A percentile compares a stretch with the other conserved stretches of the same genome.
Conservation (phyloP, 2,888 invertebrate species). For the Chrysolina haemoptera region DNA sequence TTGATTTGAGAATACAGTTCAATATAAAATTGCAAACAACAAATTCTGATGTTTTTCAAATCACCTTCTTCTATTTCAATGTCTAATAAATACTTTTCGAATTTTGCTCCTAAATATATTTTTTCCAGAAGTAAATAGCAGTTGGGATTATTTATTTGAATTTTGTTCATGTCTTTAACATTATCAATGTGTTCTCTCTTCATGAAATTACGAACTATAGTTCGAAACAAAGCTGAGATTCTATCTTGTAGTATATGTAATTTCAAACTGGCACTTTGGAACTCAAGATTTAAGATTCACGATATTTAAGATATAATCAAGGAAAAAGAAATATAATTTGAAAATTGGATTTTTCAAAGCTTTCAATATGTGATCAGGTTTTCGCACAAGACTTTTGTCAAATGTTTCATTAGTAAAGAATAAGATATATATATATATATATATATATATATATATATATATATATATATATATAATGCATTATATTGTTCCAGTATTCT, state of each 20-base stretch:
- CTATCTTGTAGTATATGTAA: slow-evolving; percentile 29
- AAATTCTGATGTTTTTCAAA: slow-evolving; percentile 32
- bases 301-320: slow-evolving; percentile 36
- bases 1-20: too few species aligned
- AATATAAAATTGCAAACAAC: neutral
- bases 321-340: slow-evolving; percentile 38
- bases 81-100: slow-evolving; percentile 30
- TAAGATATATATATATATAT: too few species aligned
- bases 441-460: too few species aligned
- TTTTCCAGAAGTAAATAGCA: slow-evolving; percentile 29
- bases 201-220: slow-evolving; percentile 36
- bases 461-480: too few species aligned
- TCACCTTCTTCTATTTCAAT: slow-evolving; percentile 16
- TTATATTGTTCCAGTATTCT: slow-evolving; percentile 41
- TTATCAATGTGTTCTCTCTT: slow-evolving; percentile 26
- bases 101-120: slow-evolving; percentile 34
- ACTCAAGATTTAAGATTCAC: slow-evolving; percentile 33
- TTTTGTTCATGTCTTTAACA: slow-evolving; percentile 26
- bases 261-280: slow-evolving; percentile 23
- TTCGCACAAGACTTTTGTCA: slow-evolving; percentile 24
- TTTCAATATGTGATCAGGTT: slow-evolving; percentile 27
- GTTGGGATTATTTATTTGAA: slow-evolving; percentile 32
- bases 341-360: slow-evolving; percentile 34
- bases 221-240: slow-evolving; percentile 28
- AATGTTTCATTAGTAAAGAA: slow-evolving; percentile 35